Percentiles rank a stretch among this genome's conserved stretches.
phyloP scores from a whole-genome alignment of 2,113 vertebrate genomes.

The Penelope pileata region DNA sequence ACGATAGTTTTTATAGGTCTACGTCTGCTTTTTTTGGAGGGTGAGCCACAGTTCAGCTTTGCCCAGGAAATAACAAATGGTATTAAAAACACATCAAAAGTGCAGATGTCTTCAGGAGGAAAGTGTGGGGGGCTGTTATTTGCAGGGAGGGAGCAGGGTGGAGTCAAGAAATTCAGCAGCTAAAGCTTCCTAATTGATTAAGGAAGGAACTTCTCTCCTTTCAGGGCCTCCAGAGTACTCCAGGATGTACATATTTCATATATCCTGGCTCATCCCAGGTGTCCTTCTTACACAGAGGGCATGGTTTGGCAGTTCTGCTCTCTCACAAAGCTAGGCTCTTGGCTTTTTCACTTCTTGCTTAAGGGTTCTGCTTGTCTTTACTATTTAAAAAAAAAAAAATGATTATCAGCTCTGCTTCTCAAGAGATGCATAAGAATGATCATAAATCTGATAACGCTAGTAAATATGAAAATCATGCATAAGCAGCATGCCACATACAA shows the following conservation, averaged over 20 bases:
- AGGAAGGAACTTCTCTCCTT: neutral
- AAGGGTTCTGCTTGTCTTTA: neutral
- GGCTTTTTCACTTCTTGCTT: neutral
- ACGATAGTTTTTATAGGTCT: constrained; percentile 55
- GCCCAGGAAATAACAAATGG: constrained; percentile 65
- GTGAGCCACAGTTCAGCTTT: constrained; percentile 67
- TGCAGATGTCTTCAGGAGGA: neutral
- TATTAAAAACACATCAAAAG: constrained; percentile 28
- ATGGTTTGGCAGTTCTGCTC: neutral
- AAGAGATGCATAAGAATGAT: neutral
- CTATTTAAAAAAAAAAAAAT: neutral
- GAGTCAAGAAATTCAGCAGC: neutral
- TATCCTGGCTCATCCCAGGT: neutral
- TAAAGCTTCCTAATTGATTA: neutral
- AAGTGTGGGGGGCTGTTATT: neutral
- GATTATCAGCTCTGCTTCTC: neutral
- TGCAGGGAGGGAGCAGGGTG: neutral
- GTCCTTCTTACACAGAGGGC: neutral
- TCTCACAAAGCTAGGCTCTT: neutral
- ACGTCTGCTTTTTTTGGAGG: constrained; percentile 14
- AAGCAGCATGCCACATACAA: neutral
- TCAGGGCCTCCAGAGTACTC: neutral
- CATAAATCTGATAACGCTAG: constrained; percentile 9
- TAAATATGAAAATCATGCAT: constrained; percentile 19
- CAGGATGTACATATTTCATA: neutral